Base-by-base conservation (phyloP, 2,113 vertebrate species). In the Hippolais icterina region DNA sequence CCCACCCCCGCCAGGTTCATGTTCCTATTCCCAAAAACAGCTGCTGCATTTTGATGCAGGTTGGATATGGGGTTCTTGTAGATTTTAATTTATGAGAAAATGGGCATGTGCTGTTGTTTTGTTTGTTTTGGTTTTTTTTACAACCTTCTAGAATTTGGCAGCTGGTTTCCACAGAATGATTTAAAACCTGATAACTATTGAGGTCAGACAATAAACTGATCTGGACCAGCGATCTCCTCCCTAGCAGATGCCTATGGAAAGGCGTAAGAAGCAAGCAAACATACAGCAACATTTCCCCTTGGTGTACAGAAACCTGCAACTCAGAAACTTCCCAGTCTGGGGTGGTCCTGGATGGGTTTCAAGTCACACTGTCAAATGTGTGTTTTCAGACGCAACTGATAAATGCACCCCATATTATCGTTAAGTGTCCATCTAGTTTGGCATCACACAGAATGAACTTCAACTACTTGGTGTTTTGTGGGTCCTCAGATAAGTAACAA, bases 381-480 rank as follows among this genome's bases (percentile, higher is more conserved):
- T 37, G 24, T 78, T 87, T 84, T 87, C 64, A 87, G 22, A 6
- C 37, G 9, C 75, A 83, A 70, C 14, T 68, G 64, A 84, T 90
- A 90, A 90, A 75, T 31, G 17, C 2, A 1, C 31, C 20, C 25
- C 0, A 0, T 44, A 28, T 50, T 12, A 60, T 17, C 0, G 0
- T 61, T 69, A 82, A 27, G 16, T 33, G n/a, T 66, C 21, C 46
- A 52, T 25, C 13, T 37, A 6, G 27, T 66, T 86, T 66, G 68
- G 44, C 25, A 28, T 83, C 35, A 63, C 42, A 69, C 0, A 42
- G 14, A 94, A 79, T 42, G 12, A 92, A 54, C 22, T 81, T 78
- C 35, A 66, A 3, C 33, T 63, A 5, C 14, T 37, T 39, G 14
- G 5, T 74, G 68, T 47, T 68, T 60, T 77, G 7, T 56, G 12